Base-by-base conservation (phyloP, 2,888 invertebrate genomes). In the Listrodromus nycthemerus region DNA sequence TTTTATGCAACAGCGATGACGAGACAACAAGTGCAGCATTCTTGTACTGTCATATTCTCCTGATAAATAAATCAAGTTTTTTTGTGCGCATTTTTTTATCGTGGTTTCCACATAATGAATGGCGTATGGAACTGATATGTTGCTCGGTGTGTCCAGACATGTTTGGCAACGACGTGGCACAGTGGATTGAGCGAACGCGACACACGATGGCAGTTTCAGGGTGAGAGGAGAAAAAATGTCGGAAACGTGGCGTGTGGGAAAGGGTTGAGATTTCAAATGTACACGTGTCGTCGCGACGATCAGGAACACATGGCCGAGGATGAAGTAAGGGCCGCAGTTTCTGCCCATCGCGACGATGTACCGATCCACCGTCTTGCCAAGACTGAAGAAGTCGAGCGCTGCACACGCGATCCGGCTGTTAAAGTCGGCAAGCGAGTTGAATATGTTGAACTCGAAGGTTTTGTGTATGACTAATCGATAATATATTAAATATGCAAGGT, bases 61-160 rank as follows among this genome's bases (percentile, higher is more conserved):
- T 90, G 89, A 66, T 90, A 83, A 88, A 91, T 90, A 91, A 89
- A 90, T 90, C 89, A 89, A 89, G 88, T 88, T 90, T 89, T 88
- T 89, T 91, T 91, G n/a, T 90, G 89, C 88, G 89, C 86, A 87
- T 89, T 89, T 88, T 87, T 87, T 89, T 87, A 78, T 55, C 67
- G 69, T 75, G 58, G 75, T 77, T 76, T 55, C 19, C 27, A 50
- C 71, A 77, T 82, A 76, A 61, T 78, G 19, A 65, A 69, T 19
- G 58, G 69, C 45, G 50, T 30, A 45, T 10, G 27, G n/a, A 70
- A 24, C 24, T 66, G 66, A 78, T 82, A 33, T 24, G 10, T 27
- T 52, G 33, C 10, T 33, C 19, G 24, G 21, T 37, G 33, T 65
- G 13, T 24, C 8, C 55, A 48, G n/a, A 55, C 21, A 21, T 30